Percentiles rank a stretch among this genome's conserved stretches.
These are phyloP conservation scores for Parascotia fuliginaria DNA, from an alignment of 2,888 invertebrate genomes.

Conservation along the genomic window DNA sequence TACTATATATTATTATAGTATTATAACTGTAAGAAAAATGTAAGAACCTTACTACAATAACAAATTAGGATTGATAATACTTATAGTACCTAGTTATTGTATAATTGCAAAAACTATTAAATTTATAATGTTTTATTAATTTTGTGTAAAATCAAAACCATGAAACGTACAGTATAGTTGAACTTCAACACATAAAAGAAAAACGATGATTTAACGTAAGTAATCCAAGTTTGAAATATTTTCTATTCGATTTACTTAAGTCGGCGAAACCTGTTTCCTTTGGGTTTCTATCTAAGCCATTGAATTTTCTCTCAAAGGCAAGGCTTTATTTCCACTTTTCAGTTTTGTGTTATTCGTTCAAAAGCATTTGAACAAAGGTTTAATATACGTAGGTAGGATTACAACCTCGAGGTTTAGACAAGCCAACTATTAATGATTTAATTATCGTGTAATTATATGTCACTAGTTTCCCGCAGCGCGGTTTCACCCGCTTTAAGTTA, in stretches of 20 bases:
- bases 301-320: constrained; percentile 39
- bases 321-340: constrained; percentile 67
- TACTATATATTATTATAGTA: too few species aligned
- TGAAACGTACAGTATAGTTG: background rate
- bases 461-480: too few species aligned
- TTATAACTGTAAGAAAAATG: too few species aligned
- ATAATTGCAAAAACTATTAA: too few species aligned
- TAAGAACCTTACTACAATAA: too few species aligned
- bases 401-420: background rate
- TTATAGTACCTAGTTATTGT: too few species aligned
- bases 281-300: constrained; percentile 29
- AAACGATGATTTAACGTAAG: constrained; percentile 9
- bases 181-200: background rate
- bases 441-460: too few species aligned
- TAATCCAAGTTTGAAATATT: constrained; percentile 26
- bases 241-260: constrained; percentile 37
- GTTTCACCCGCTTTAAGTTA: too few species aligned
- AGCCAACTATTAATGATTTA: too few species aligned
- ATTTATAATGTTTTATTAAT: too few species aligned
- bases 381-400: constrained; percentile 32
- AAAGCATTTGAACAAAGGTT: constrained; percentile 48
- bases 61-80: too few species aligned
- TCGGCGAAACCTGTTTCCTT: constrained; percentile 30
- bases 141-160: too few species aligned
- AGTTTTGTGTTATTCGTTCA: constrained; percentile 53